These are phyloP conservation scores for Chymomyza amoena DNA, from an alignment of 2,888 invertebrate genomes.

Conservation along the genomic window DNA sequence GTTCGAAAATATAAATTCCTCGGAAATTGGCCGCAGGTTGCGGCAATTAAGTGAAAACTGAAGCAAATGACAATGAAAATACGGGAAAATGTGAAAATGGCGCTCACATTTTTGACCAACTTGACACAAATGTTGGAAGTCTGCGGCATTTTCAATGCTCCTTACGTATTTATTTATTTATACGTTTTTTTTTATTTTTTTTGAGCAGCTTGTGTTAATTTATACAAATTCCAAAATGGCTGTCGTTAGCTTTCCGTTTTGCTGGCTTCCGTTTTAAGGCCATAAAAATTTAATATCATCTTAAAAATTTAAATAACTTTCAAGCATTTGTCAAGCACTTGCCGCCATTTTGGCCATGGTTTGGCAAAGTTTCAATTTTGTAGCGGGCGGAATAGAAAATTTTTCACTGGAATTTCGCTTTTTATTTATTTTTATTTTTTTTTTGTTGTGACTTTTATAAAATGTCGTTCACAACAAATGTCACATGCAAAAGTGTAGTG, in stretches of 20 bases:
- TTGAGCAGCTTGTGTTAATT: conserved; percentile 40
- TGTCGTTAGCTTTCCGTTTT: conserved; percentile 33
- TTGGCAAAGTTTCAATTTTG: conserved; percentile 28
- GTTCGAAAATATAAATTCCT: conserved; percentile 18
- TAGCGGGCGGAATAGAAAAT: conserved; percentile 45
- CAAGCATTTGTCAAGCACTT: conserved; percentile 20
- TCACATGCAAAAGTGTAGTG: background rate
- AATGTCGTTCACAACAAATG: background rate
- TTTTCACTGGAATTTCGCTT: conserved; percentile 25
- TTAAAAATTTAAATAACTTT: conserved; percentile 57
- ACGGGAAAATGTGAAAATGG: conserved; percentile 26
- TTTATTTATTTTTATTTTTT: no score
- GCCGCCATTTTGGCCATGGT: conserved; percentile 28
- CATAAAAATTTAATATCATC: conserved; percentile 62
- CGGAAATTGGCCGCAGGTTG: conserved; percentile 11
- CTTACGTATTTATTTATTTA: background rate
- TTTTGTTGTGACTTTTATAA: background rate
- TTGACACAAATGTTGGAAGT: conserved; percentile 19
- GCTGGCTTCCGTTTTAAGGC: conserved; percentile 24
- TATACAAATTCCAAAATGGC: conserved; percentile 47
- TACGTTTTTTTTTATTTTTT: background rate
- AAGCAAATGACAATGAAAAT: conserved; percentile 14
- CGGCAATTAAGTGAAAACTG: conserved; percentile 32
- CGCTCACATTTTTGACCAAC: conserved; percentile 13
- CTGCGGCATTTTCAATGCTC: conserved; percentile 2